Evolutionary conservation across 1,140 invertebrate species (phyloP).

Genomic region (Papilio glaucus): DNA sequence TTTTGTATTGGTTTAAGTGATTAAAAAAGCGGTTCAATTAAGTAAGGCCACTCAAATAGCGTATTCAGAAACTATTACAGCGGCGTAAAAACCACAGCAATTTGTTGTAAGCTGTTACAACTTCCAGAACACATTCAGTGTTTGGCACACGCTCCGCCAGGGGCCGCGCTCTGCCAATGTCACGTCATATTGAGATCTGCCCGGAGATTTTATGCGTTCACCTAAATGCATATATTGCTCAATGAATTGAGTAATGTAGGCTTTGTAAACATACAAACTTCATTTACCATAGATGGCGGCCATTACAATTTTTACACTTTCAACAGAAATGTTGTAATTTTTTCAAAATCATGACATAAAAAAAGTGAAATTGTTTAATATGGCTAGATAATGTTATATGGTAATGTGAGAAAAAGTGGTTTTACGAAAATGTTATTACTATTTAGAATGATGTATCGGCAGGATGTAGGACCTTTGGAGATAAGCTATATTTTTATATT

Average conservation of each 20-base stretch:
- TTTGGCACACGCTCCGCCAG: conserved; percentile 12
- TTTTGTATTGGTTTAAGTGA: no score
- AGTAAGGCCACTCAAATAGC: background rate
- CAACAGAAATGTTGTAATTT: no score
- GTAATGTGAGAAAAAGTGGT: no score
- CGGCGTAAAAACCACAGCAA: conserved; percentile 26
- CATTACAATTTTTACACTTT: no score
- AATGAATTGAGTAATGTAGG: background rate
- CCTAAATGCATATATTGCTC: conserved; percentile 28
- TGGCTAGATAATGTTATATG: no score
- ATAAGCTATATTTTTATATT: background rate
- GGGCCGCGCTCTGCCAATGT: conserved; percentile 17
- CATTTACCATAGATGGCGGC: no score
- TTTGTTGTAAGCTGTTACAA: conserved; percentile 36
- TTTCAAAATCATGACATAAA: no score
- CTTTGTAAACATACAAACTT: no score
- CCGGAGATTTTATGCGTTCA: background rate
- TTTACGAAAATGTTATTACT: no score
- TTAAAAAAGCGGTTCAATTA: background rate
- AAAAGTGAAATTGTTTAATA: no score
- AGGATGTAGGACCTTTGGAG: no score
- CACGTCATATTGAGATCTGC: conserved; percentile 4
- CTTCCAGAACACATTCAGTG: conserved; percentile 24
- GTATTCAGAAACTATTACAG: conserved; percentile 1
- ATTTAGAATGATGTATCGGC: background rate